Base-by-base conservation (phyloP, 2,888 invertebrate genomes). In the Tinea semifulvella region DNA sequence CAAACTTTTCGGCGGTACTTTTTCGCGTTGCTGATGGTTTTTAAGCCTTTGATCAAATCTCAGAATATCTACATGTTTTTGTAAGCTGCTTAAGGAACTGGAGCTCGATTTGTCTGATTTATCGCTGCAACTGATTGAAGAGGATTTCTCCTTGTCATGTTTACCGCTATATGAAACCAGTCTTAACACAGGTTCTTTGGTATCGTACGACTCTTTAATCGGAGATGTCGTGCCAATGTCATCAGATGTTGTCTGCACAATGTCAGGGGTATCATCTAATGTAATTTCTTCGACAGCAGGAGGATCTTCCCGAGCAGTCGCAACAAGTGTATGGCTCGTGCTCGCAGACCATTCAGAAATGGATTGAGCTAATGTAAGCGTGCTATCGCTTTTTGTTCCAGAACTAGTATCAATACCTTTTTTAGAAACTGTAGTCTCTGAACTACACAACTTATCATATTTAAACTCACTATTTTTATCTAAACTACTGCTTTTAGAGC, bases 271-370 rank as follows among this genome's bases (percentile, higher is more conserved):
- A 48, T 80, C 72, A 47, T 77, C 79, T 10, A 74, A 74, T 47
- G 79, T 83, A 26, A 75, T 73, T 52, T 60, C 60, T 58, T 83
- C 68, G 55, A 71, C 45, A 54, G 82, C 66, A 17, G 59, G 57
- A 59, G 71, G 62, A 60, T 77, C 73, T 63, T 80, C 73, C 47
- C 82, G 81, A 10, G 82, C 73, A 25, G 88, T 87, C 8, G 86
- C 87, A 36, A 90, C 84, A 6, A 91, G 79, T 0, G 90, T 90
- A 46, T 90, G 89, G 55, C 90, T 91, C 14, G 89, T 89, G 50
- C 91, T 91, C 1, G 89, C 90, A 0, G 91, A 91, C 91, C 92
- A 92, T 53, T 92, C 92, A 1, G 91, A 91, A 54, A 91, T 88
- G 1, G 91, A 91, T 49, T 91, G 91, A 1, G 90, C 91, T 26